A percentile compares a stretch with the other conserved stretches of the same genome.
Evolutionary conservation across 2,888 invertebrate genomes (phyloP).

Genomic region (Peribatodes rhomboidaria): DNA sequence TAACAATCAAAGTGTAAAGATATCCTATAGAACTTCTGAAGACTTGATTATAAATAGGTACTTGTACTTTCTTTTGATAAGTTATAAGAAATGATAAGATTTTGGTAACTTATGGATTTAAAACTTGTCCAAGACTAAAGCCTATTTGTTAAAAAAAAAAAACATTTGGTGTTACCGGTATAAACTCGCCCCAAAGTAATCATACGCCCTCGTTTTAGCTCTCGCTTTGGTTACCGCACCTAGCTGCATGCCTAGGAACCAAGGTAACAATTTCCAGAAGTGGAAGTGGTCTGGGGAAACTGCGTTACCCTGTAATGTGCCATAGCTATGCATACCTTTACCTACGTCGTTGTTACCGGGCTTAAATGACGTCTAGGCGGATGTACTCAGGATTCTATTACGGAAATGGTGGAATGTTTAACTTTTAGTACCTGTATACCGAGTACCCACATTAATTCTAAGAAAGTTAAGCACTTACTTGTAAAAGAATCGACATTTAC

Average conservation of each 20-base stretch:
- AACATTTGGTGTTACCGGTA: slow-evolving; percentile 35
- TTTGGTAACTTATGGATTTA: too few relatives aligned
- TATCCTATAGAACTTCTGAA: slow-evolving; percentile 4
- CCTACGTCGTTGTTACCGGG: slow-evolving; percentile 45
- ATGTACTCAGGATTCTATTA: slow-evolving; percentile 9
- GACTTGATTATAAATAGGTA: not conserved
- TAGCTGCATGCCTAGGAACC: slow-evolving; percentile 53
- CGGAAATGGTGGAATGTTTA: not conserved
- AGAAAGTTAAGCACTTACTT: slow-evolving; percentile 20
- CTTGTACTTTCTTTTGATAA: not conserved
- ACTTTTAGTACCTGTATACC: slow-evolving; percentile 6
- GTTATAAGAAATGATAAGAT: too few relatives aligned
- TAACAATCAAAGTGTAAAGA: slow-evolving; percentile 9
- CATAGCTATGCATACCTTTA: slow-evolving; percentile 52
- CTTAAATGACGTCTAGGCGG: slow-evolving; percentile 26
- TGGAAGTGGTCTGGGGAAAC: slow-evolving; percentile 65
- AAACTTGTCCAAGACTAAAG: not conserved
- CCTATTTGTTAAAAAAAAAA: not conserved
- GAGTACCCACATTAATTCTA: slow-evolving; percentile 12
- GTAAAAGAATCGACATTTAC: slow-evolving; percentile 33
- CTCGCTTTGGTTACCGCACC: slow-evolving; percentile 56
- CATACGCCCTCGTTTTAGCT: slow-evolving; percentile 57
- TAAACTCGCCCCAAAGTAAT: slow-evolving; percentile 53
- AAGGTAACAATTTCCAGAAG: slow-evolving; percentile 70
- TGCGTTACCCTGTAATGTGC: slow-evolving; percentile 62